Conservation (phyloP, 2,113 vertebrate species). For the Leptosomus discolor region DNA sequence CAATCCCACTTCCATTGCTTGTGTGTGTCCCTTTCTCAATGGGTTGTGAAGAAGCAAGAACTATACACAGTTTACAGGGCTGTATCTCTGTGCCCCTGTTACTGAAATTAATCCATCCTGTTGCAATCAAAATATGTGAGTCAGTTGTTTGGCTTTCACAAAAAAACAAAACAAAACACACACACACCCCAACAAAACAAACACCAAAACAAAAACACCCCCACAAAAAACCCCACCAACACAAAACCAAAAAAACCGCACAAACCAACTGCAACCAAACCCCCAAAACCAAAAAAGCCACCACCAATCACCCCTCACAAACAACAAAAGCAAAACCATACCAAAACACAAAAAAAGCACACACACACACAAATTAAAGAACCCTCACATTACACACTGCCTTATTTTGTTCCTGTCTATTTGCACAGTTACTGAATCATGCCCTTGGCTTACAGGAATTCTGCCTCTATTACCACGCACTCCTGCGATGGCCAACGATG, state of each 20-base stretch:
- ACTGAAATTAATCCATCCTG: background rate
- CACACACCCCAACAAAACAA: background rate
- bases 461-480: background rate
- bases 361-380: background rate
- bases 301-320: background rate
- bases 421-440: background rate
- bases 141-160: background rate
- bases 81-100: background rate
- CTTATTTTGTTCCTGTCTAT: background rate
- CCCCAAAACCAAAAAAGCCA: background rate
- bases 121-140: background rate
- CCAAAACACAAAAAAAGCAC: background rate
- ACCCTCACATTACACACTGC: background rate
- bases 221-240: background rate
- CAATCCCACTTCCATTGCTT: background rate
- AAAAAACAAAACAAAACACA: background rate
- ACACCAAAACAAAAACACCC: background rate
- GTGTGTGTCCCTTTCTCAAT: background rate
- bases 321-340: background rate
- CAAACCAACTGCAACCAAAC: background rate
- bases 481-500: background rate
- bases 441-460: background rate
- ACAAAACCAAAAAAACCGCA: background rate
- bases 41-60: background rate
- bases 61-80: background rate